A percentile compares a stretch with the other conserved stretches of the same genome.
Conservation (phyloP, 2,797 vertebrate genomes). For the Gorsachius magnificus region DNA sequence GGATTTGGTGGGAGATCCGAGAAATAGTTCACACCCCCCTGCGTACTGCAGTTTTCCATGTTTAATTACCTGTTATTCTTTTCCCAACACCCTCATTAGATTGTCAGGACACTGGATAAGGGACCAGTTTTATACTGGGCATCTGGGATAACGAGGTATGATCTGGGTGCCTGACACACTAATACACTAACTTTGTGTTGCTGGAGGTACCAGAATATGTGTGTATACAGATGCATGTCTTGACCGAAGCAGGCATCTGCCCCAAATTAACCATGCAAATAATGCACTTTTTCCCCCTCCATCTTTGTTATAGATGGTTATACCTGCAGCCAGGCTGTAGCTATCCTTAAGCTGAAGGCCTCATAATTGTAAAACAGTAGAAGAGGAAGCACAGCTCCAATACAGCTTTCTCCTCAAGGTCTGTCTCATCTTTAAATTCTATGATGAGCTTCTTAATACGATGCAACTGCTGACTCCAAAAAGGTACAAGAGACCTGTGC, state of each 20-base stretch:
- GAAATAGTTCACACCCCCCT: fast-evolving
- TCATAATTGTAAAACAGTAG: fast-evolving
- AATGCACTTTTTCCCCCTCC: background rate
- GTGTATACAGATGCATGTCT: background rate
- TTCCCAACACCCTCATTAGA: background rate
- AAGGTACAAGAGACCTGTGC: background rate
- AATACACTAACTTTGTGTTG: background rate
- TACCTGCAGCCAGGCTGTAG: background rate
- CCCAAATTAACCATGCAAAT: background rate
- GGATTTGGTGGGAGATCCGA: background rate
- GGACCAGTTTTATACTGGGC: background rate
- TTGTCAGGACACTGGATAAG: background rate
- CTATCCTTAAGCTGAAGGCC: background rate
- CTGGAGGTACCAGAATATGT: background rate
- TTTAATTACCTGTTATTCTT: background rate
- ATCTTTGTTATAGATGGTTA: background rate
- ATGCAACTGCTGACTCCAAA: background rate
- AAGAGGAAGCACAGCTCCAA: fast-evolving
- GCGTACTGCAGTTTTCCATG: background rate
- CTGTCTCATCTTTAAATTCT: background rate
- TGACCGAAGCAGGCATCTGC: background rate
- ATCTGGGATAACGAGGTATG: background rate
- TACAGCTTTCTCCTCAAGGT: background rate
- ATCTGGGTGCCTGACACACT: background rate
- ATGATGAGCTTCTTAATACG: background rate